Evolutionary conservation across 2,888 invertebrate genomes (phyloP), one percentile per base, ranked within the genome.

Genomic region (Cremastinae sp.): DNA sequence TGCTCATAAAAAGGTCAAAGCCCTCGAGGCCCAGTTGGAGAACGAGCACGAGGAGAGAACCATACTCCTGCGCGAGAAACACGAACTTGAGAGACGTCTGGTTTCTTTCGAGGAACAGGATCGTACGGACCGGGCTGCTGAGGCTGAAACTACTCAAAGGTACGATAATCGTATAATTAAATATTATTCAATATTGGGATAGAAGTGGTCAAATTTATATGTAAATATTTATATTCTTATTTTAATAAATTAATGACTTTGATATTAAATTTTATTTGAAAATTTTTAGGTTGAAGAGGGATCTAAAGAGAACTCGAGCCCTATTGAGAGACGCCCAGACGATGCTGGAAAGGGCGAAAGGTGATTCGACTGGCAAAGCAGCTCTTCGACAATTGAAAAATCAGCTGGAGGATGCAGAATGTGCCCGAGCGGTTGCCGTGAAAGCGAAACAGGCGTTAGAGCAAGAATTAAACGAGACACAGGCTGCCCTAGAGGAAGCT

Each of bases 1-100:
- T 84, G 95, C 97, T 2, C 95, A 96, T 87, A 98, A 98, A 91
- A 98, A 97, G 90, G 94, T 97, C 16, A 96, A 96, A 91, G 95
- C 96, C 72, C 91, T 98, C 83, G 98, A 98, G 90, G 94, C 95
- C 16, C 98, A 98, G 87, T 90, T 98, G 79, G 98, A 98, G 89
- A 96, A 95, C 81, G 98, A 98, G 89, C 97, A 98, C 88, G 96
- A 97, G 77, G 97, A 98, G 89, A 93, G 98, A 43, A 97, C 97
- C 41, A 90, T 95, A 74, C 90, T 98, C 55, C 90, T 97, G 41
- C 93, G 97, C 9, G 97, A 98, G 86, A 96, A 97, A 75, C 96
- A 98, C 87, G 97, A 98, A 85, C 90, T 98, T 74, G 98, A 98
- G 90, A 92, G 97, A 2, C 93, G 97, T 8, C 91, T 98, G 12